Evolutionary conservation across 2,113 vertebrate species (phyloP).

Genomic region (Corythoichthys intestinalis): DNA sequence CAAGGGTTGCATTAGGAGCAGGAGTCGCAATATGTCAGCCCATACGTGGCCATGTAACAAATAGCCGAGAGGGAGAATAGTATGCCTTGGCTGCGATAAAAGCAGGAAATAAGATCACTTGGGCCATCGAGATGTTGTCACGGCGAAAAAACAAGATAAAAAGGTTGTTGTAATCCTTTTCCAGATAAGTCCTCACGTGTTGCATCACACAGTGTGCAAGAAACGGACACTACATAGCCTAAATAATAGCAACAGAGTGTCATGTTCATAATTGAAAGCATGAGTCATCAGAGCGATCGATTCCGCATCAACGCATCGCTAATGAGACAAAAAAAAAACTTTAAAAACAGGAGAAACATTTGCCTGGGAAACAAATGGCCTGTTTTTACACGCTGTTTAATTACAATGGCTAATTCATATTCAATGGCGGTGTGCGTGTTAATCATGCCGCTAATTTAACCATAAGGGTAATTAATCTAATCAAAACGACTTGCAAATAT

Average conservation of each 20-base stretch:
- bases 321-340: conserved; percentile 10
- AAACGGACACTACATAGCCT: neutral
- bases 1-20: conserved; percentile 11
- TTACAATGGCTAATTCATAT: conserved; percentile 20
- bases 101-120: conserved; percentile 38
- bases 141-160: conserved; percentile 25
- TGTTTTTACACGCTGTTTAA: conserved; percentile 10
- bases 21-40: conserved; percentile 31
- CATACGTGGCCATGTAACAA: conserved; percentile 43
- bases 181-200: conserved; percentile 28
- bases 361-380: neutral
- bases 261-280: conserved; percentile 53
- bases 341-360: neutral
- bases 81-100: conserved; percentile 29
- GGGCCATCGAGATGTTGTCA: conserved; percentile 25
- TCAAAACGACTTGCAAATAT: neutral
- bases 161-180: conserved; percentile 25
- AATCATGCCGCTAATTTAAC: conserved; percentile 11
- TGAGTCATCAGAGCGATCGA: conserved; percentile 37
- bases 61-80: conserved; percentile 42
- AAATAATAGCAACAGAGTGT: conserved; percentile 35
- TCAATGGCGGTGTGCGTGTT: conserved; percentile 11
- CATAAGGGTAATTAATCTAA: conserved; percentile 20
- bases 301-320: neutral
- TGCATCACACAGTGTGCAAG: neutral